phyloP scores from a whole-genome alignment of 2,888 invertebrate genomes.

The Scrobipalpa costella region DNA sequence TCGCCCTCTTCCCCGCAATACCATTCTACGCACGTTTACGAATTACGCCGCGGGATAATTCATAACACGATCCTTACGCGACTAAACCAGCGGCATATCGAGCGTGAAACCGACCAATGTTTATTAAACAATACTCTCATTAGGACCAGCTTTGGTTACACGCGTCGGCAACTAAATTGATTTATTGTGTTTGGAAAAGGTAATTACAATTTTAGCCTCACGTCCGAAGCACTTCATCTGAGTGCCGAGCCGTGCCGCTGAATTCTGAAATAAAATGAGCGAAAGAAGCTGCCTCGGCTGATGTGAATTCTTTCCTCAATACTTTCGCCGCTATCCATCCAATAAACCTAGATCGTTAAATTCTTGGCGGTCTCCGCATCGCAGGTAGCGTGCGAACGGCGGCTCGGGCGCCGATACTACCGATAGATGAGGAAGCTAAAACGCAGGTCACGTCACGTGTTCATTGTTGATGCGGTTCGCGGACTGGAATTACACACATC shows the following conservation, averaged over 20 bases:
- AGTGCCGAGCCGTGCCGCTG: neutral
- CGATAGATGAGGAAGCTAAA: constrained; percentile 6
- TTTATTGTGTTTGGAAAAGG: neutral
- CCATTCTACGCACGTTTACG: constrained; percentile 38
- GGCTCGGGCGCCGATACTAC: neutral
- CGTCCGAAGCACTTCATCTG: constrained; percentile 4
- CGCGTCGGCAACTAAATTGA: neutral
- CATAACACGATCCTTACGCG: constrained; percentile 29
- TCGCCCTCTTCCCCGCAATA: neutral
- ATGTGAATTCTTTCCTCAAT: constrained; percentile 19
- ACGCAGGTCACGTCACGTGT: constrained; percentile 29
- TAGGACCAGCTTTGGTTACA: constrained; percentile 5
- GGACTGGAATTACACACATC: constrained; percentile 26
- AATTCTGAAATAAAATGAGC: constrained; percentile 3
- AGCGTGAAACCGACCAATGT: constrained; percentile 27
- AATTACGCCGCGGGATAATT: constrained; percentile 40
- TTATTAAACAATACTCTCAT: constrained; percentile 26
- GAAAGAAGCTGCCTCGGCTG: neutral
- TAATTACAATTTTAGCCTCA: constrained; percentile 1
- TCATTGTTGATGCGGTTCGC: constrained; percentile 27
- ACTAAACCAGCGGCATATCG: constrained; percentile 20
- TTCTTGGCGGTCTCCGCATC: constrained; percentile 15
- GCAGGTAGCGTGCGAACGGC: constrained; percentile 16
- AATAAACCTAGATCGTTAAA: constrained; percentile 24
- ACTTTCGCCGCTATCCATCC: constrained; percentile 14